Conservation (phyloP, 2,888 invertebrate species). For the Meiosimyza decipiens region DNA sequence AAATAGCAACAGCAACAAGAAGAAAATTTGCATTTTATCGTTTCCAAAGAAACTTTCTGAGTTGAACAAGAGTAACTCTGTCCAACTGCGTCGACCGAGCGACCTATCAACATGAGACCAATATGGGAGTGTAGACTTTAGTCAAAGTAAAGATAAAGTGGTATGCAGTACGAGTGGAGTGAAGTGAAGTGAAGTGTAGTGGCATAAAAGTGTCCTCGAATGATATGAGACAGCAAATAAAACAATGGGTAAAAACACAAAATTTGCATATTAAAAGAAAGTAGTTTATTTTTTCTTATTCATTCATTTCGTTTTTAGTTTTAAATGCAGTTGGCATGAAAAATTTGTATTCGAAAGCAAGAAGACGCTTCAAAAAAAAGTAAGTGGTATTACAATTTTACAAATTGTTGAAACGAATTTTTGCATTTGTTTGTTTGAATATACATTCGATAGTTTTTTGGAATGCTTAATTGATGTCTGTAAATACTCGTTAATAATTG, state of each 20-base stretch:
- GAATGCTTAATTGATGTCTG: too few relatives aligned
- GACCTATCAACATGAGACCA: background rate
- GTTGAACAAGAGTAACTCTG: constrained; percentile 1
- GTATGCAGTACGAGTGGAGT: background rate
- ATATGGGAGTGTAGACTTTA: background rate
- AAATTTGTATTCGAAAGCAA: background rate
- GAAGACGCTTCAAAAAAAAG: too few relatives aligned
- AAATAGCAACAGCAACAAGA: background rate
- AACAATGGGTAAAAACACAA: constrained; percentile 56
- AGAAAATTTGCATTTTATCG: constrained; percentile 30
- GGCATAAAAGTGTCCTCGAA: constrained; percentile 9
- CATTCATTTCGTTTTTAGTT: background rate
- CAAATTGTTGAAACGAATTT: background rate
- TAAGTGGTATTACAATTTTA: too few relatives aligned
- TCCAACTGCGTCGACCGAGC: constrained; percentile 12
- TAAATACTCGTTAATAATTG: too few relatives aligned
- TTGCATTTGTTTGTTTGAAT: too few relatives aligned
- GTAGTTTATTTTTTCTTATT: constrained; percentile 14
- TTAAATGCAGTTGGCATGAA: background rate
- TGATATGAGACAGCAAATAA: constrained; percentile 34
- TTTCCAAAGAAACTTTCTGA: constrained; percentile 13
- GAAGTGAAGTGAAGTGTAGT: background rate
- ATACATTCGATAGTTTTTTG: too few relatives aligned
- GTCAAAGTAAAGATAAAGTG: background rate
- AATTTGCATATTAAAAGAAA: constrained; percentile 60